These are phyloP conservation scores for Poeciliopsis gracilis DNA, from an alignment of 2,797 vertebrate species.

Conservation along the genomic window DNA sequence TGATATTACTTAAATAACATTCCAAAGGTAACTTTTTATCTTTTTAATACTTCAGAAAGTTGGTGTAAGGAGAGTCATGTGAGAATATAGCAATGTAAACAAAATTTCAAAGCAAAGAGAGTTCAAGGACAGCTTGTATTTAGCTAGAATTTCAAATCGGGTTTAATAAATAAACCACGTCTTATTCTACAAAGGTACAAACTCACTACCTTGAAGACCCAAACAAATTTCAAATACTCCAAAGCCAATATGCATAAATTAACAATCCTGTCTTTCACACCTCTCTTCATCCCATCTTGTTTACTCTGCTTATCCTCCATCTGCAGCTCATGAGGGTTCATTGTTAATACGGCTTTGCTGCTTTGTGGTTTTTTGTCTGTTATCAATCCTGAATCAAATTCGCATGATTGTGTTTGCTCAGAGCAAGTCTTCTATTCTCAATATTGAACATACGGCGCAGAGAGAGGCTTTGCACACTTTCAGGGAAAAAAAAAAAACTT, in stretches of 20 bases:
- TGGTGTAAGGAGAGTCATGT: not conserved
- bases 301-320: constrained; percentile 20
- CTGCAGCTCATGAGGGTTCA: constrained; percentile 22
- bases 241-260: constrained; percentile 17
- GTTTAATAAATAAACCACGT: constrained; percentile 11
- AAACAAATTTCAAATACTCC: constrained; percentile 28
- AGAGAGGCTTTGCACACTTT: constrained; percentile 20
- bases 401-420: constrained; percentile 23
- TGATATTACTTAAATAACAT: constrained; percentile 30
- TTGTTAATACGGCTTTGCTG: constrained; percentile 43
- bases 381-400: constrained; percentile 39
- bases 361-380: constrained; percentile 41
- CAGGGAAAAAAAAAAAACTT: constrained; percentile 12
- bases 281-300: constrained; percentile 5
- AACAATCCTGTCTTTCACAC: not conserved
- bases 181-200: not conserved
- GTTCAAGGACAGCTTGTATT: not conserved
- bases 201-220: constrained; percentile 3
- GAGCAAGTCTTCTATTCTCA: constrained; percentile 18
- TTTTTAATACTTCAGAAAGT: not conserved
- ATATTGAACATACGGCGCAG: constrained; percentile 8
- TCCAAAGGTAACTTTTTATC: not conserved
- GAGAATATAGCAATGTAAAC: constrained; percentile 22
- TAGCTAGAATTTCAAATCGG: not conserved
- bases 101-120: not conserved